Conservation (phyloP, 2,113 vertebrate genomes). For the Melanocharis versteri region DNA sequence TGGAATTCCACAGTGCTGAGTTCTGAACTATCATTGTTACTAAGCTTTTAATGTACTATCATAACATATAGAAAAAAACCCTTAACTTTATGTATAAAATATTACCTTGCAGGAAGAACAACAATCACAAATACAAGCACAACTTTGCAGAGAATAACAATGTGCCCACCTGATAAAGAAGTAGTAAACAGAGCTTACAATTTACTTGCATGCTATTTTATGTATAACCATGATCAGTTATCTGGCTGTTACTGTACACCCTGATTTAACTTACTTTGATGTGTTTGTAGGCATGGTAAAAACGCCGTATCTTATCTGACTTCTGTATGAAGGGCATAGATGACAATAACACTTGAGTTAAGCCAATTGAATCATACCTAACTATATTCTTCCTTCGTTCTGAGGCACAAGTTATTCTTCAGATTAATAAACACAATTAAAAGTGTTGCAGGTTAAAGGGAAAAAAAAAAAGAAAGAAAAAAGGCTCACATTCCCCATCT, state of each 20-base stretch:
- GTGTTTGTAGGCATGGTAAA: accelerated
- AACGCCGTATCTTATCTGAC: accelerated
- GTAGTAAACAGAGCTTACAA: accelerated
- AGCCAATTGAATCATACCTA: neutral
- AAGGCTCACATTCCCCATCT: accelerated
- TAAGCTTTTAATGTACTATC: neutral
- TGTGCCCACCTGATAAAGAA: neutral
- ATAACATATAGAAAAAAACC: accelerated
- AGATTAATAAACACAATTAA: neutral
- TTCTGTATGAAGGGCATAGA: neutral
- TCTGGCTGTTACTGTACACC: neutral
- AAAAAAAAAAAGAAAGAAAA: too few relatives aligned
- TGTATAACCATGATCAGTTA: neutral
- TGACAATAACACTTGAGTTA: neutral
- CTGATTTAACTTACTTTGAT: neutral
- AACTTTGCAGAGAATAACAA: neutral
- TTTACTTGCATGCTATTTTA: neutral
- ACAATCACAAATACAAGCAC: neutral
- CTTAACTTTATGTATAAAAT: neutral
- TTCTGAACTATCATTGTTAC: neutral
- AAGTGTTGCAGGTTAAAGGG: neutral
- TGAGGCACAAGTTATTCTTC: neutral
- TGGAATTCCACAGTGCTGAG: neutral
- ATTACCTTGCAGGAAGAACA: neutral
- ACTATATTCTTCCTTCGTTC: too few relatives aligned